Evolutionary conservation across 1,140 invertebrate species (phyloP).

Genomic region (Phenacoccus solenopsis): DNA sequence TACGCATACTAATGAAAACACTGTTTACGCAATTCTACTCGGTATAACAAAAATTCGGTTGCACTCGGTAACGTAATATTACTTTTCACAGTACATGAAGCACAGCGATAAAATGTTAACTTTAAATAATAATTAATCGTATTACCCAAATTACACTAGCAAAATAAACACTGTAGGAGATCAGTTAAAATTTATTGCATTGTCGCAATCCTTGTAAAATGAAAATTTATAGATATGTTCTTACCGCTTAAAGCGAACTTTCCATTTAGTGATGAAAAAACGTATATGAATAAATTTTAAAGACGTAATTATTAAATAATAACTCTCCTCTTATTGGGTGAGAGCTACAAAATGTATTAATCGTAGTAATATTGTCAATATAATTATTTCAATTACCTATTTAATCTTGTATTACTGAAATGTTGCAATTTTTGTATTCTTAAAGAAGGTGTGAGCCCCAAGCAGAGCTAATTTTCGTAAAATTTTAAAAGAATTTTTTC

Average conservation of each 20-base stretch:
- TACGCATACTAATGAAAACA: neutral
- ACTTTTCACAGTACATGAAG: neutral
- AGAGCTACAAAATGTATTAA: no score
- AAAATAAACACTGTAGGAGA: neutral
- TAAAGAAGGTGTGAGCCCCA: no score
- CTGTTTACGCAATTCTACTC: neutral
- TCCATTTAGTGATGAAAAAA: neutral
- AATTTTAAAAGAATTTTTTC: no score
- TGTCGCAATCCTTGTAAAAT: neutral
- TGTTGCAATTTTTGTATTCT: no score
- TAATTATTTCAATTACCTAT: no score
- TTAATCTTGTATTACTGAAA: no score
- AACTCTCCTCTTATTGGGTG: no score
- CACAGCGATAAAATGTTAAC: conserved; percentile 1
- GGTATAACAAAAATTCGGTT: neutral
- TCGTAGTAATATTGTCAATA: no score
- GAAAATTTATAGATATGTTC: neutral
- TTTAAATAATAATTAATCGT: neutral
- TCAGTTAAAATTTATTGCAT: neutral
- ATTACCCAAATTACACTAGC: neutral
- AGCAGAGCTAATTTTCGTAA: no score
- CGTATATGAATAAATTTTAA: no score
- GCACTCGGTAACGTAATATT: neutral
- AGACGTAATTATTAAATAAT: neutral
- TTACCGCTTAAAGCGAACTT: neutral